Conservation (phyloP, 2,113 vertebrate species). For the Cyrtonyx montezumae region DNA sequence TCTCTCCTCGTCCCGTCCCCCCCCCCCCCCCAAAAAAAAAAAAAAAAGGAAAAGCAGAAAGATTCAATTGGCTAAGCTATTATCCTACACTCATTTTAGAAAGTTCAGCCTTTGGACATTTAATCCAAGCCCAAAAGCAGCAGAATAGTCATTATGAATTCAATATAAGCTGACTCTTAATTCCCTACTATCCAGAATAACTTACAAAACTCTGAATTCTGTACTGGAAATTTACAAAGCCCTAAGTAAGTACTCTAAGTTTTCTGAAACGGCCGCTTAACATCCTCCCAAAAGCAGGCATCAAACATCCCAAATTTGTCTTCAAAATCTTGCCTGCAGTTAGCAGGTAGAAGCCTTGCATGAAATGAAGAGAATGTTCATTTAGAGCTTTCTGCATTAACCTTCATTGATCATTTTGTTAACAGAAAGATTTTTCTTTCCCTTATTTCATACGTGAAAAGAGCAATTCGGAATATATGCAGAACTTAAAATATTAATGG, state of each 20-base stretch:
- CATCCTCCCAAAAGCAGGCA: neutral
- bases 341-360: neutral
- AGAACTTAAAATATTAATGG: neutral
- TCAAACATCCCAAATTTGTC: neutral
- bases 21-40: neutral
- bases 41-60: neutral
- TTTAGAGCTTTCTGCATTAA: neutral
- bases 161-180: neutral
- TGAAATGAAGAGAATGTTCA: neutral
- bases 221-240: neutral
- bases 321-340: neutral
- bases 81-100: neutral
- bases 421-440: neutral
- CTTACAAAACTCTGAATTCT: neutral
- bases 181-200: neutral
- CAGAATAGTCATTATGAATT: neutral
- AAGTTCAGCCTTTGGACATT: neutral
- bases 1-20: too few species aligned
- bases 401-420: neutral
- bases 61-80: neutral
- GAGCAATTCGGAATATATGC: neutral
- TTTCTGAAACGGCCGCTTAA: neutral
- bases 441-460: neutral
- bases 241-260: neutral
- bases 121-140: neutral